Conservation (phyloP, 1,140 invertebrate species). For the Pomacea maculata region DNA sequence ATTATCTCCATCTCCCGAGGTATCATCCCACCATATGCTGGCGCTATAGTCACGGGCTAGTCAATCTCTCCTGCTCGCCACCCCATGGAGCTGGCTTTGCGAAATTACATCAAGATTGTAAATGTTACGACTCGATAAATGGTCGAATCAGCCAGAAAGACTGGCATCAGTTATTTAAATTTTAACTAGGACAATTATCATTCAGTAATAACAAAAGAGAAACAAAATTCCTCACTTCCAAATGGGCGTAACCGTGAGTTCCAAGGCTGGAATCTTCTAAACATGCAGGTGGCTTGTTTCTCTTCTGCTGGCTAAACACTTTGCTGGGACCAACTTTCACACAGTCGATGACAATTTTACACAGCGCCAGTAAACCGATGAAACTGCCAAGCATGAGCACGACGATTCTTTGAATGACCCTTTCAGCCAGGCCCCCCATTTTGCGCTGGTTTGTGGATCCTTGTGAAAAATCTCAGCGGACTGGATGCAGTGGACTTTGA, state of each 20-base stretch:
- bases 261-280: constrained; percentile 45
- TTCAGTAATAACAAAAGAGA: too few species aligned
- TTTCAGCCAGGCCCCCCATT: neutral
- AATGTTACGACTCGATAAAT: too few species aligned
- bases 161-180: neutral
- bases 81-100: too few species aligned
- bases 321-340: constrained; percentile 5
- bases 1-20: too few species aligned
- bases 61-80: too few species aligned
- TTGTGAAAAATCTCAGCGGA: too few species aligned
- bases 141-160: neutral
- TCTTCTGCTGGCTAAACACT: constrained; percentile 23
- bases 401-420: neutral
- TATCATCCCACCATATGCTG: too few species aligned
- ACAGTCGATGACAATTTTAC: neutral
- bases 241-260: constrained; percentile 45
- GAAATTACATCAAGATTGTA: too few species aligned
- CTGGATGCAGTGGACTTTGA: too few species aligned
- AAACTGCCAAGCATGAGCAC: neutral
- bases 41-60: too few species aligned
- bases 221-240: constrained; percentile 39
- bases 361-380: neutral
- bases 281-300: constrained; percentile 40
- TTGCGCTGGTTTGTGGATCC: too few species aligned
- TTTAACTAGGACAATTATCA: neutral